Evolutionary conservation across 1,140 invertebrate genomes (phyloP).

Genomic region (Agrilus planipennis): DNA sequence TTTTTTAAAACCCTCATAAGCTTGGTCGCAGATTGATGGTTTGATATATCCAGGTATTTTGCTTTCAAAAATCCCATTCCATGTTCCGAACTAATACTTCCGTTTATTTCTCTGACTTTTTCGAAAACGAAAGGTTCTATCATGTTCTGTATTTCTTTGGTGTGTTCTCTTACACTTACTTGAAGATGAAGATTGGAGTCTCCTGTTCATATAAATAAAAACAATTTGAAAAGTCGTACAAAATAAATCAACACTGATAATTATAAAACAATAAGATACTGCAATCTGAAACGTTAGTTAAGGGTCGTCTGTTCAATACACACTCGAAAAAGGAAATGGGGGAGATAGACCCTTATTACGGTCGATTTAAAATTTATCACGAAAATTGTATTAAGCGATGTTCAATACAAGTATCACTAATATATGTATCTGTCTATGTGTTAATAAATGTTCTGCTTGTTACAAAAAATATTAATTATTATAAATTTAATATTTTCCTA

Average conservation of each 20-base stretch:
- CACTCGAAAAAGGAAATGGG: too few species aligned
- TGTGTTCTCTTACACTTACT: constrained; percentile 58
- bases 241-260: too few species aligned
- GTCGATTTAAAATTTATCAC: too few species aligned
- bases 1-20: constrained; percentile 77
- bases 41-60: constrained; percentile 72
- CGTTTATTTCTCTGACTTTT: constrained; percentile 60
- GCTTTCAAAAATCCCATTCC: constrained; percentile 86
- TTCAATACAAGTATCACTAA: not conserved
- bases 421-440: not conserved
- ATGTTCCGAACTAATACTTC: constrained; percentile 92
- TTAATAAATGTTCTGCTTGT: not conserved
- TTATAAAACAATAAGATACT: too few species aligned
- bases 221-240: too few species aligned
- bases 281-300: too few species aligned
- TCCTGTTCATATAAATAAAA: constrained; percentile 40
- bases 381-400: too few species aligned
- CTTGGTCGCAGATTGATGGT: constrained; percentile 54
- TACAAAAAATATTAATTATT: too few species aligned
- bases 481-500: too few species aligned
- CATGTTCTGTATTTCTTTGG: constrained; percentile 47
- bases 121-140: constrained; percentile 86
- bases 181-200: constrained; percentile 90
- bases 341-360: too few species aligned
- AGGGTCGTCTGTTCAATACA: too few species aligned